Conservation (phyloP, 2,113 vertebrate species). For the Micromys minutus region DNA sequence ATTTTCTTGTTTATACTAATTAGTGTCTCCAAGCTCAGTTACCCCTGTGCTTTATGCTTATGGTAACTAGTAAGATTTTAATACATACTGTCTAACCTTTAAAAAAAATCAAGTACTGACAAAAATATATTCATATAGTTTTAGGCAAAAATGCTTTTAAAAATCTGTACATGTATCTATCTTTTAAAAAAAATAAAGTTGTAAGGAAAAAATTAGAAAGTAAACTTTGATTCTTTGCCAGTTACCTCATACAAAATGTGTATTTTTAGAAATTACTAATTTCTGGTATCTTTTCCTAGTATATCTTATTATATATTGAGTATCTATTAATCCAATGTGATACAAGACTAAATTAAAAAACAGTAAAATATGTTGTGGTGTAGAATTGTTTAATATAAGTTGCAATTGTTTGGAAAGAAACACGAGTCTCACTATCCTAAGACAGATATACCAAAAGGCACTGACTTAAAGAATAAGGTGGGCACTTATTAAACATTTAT, state of each 20-base stretch:
- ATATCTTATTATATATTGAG: neutral
- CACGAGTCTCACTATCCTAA: neutral
- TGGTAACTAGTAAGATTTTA: no score
- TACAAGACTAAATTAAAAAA: neutral
- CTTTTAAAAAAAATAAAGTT: neutral
- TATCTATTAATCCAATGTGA: neutral
- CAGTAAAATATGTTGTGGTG: neutral
- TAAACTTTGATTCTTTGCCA: neutral
- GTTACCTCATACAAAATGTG: neutral
- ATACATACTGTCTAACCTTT: no score
- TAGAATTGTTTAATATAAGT: neutral
- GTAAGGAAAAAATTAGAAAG: no score
- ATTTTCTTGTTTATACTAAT: neutral
- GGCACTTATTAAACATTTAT: accelerated
- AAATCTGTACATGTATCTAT: no score
- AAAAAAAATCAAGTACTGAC: no score
- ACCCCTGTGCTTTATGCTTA: no score
- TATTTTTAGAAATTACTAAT: neutral
- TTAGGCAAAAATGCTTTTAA: no score
- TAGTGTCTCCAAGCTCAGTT: neutral
- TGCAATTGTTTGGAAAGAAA: neutral
- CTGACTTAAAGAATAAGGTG: neutral
- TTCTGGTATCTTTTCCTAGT: neutral
- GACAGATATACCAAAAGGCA: neutral
- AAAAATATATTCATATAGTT: no score